Base-by-base conservation (phyloP, 2,888 invertebrate species). In the Chrysina gloriosa region DNA sequence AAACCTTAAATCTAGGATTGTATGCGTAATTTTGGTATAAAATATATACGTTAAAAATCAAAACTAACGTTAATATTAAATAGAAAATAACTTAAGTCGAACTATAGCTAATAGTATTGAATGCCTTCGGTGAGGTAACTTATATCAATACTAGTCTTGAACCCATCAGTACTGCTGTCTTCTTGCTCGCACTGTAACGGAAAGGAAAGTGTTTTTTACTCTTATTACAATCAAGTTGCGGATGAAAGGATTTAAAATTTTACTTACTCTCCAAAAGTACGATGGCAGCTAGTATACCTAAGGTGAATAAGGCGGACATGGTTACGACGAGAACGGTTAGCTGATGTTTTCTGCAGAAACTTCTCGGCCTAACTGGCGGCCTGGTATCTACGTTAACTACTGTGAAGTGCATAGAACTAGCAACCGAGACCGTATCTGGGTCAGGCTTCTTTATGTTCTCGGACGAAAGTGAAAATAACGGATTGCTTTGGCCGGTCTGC, bases 321-420 rank as follows among this genome's bases (percentile, higher is more conserved):
- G 92, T 91, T 80, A 92, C 87, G 72, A 94, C 92, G 71, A 94
- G 87, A 65, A 93, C 91, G 65, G 93, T 93, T 75, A 94, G 88
- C 84, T 93, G 93, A 78, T 94, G 91, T 74, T 90, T 89, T 78
- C 89, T 87, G 81, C 92, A 93, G 81, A 92, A 92, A 72, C 87
- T 87, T 77, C 90, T 89, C 70, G 85, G 86, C 70, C 87, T 84
- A 52, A 77, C 77, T 67, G 74, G 74, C 42, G 85, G 84, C 78
- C 89, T 87, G 58, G 82, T 81, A 70, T 87, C 86, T 77, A 90
- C 88, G 80, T 94, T 94, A 69, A 94, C 91, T 65, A 94, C 92
- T 7, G 94, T 94, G 81, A 94, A 94, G 83, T 94, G 94, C 78
- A 92, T 94, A 70, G 94, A 94, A 84, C 94, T 94, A 63, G 93